Base-by-base conservation (phyloP, 2,888 invertebrate species). In the Aethes cnicana region DNA sequence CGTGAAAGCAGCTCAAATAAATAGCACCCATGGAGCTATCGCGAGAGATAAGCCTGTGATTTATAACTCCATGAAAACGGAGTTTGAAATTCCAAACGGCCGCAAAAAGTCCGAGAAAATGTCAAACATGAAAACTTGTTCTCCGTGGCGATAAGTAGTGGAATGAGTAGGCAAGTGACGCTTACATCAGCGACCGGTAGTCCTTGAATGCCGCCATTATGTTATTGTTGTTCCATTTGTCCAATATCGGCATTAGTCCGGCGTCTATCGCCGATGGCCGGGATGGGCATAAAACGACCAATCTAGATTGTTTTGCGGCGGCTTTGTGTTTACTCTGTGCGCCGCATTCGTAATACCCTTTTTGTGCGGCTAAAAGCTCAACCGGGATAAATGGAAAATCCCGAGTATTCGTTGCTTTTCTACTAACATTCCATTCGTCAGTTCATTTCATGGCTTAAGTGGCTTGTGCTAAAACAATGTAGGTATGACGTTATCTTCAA, bases 141-240 rank as follows among this genome's bases (percentile, higher is more conserved):
- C 35, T 21, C 17, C n/a, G 14, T 9, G 25, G 28, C 42, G 50
- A 44, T 28, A 43, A 43, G 33, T 50, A 44, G 17, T 32, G 18
- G 17, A 30, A 37, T 44, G 33, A 41, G 50, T 30, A 50, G 44
- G 44, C 46, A 39, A 43, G 36, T 44, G 43, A 18, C 43, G 42
- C 21, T 50, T 36, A 50, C 50, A 50, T 50, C 46, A 52, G 39
- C 52, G 37, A 46, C 52, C 44, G 23, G 52, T 52, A 32, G 52
- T 44, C 52, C 52, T 52, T 52, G 52, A 52, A 32, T 16, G 26
- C 20, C 26, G 26, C 41, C 11, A 46, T 39, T 33, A 49, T 12
- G 44, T 52, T 52, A 52, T 52, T 52, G 52, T 46, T 46, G 46
- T 52, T 52, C 52, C 46, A 52, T 52, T 52, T 52, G 37, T 33